These are phyloP conservation scores for Drosophila watanabei DNA, from an alignment of 1,140 invertebrate species.

Conservation along the genomic window DNA sequence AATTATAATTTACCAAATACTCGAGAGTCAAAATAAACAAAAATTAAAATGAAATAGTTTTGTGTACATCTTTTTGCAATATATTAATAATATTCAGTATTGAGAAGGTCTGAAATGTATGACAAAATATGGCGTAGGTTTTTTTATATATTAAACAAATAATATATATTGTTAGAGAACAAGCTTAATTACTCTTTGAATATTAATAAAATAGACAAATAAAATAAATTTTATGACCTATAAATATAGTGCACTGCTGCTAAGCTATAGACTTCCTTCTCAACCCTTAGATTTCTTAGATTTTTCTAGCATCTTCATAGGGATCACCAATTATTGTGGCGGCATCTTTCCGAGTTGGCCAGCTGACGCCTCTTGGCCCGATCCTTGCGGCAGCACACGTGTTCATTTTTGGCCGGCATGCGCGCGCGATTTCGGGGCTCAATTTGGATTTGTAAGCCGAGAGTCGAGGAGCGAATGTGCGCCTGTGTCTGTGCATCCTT, in stretches of 20 bases:
- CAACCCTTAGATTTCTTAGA: background rate
- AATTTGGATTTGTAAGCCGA: constrained; percentile 79
- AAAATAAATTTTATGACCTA: background rate
- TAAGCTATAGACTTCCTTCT: background rate
- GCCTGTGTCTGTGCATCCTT: constrained; percentile 70
- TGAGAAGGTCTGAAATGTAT: too few species aligned
- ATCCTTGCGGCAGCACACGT: constrained; percentile 55
- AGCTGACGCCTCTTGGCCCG: constrained; percentile 59
- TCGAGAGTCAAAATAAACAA: too few species aligned
- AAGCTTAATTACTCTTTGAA: too few species aligned
- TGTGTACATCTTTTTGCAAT: too few species aligned
- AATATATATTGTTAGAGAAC: too few species aligned
- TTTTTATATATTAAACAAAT: too few species aligned
- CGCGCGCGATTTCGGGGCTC: constrained; percentile 67
- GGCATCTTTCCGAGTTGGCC: constrained; percentile 28
- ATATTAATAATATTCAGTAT: too few species aligned
- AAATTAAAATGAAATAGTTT: too few species aligned
- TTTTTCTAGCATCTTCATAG: constrained; percentile 39
- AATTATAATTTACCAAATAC: background rate
- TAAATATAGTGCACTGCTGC: background rate
- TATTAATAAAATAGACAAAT: too few species aligned
- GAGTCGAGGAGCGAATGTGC: constrained; percentile 56
- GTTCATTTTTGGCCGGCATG: constrained; percentile 60
- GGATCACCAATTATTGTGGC: constrained; percentile 28
- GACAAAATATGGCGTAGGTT: too few species aligned